These are phyloP conservation scores for Donacobius atricapilla DNA, from an alignment of 2,113 vertebrate genomes.

Conservation along the genomic window DNA sequence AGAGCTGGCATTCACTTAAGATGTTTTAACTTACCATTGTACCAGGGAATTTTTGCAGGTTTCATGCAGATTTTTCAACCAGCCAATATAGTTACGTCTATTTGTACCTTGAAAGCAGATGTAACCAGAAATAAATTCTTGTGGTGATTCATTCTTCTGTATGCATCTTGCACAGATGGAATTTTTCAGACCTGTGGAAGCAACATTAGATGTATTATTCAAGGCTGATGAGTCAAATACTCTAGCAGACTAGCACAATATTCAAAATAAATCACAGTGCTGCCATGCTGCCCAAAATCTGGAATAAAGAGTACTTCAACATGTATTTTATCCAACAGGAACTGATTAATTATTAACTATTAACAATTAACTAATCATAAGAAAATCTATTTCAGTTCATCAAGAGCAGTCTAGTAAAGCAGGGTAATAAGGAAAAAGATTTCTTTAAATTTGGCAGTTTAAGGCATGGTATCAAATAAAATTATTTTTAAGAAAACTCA, in stretches of 20 bases:
- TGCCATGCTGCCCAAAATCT: background rate
- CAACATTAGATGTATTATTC: background rate
- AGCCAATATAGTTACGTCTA: background rate
- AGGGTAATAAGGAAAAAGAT: background rate
- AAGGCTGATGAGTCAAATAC: background rate
- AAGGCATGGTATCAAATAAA: background rate
- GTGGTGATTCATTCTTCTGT: background rate
- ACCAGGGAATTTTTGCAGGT: background rate
- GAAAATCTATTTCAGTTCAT: background rate
- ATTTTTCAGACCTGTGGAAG: background rate
- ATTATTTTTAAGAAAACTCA: background rate
- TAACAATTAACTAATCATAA: background rate
- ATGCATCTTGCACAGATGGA: background rate
- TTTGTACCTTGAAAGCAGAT: background rate
- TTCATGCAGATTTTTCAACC: background rate
- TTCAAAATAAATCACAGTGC: slow-evolving; percentile 12
- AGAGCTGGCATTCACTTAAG: background rate
- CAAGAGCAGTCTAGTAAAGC: background rate
- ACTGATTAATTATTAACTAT: background rate
- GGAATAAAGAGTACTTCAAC: background rate
- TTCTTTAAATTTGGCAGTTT: slow-evolving; percentile 32
- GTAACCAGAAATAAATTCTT: background rate
- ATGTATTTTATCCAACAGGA: slow-evolving; percentile 37
- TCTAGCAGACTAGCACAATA: background rate
- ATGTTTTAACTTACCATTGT: background rate